phyloP scores from a whole-genome alignment of 2,888 invertebrate genomes.

The Sthenelais limicola region DNA sequence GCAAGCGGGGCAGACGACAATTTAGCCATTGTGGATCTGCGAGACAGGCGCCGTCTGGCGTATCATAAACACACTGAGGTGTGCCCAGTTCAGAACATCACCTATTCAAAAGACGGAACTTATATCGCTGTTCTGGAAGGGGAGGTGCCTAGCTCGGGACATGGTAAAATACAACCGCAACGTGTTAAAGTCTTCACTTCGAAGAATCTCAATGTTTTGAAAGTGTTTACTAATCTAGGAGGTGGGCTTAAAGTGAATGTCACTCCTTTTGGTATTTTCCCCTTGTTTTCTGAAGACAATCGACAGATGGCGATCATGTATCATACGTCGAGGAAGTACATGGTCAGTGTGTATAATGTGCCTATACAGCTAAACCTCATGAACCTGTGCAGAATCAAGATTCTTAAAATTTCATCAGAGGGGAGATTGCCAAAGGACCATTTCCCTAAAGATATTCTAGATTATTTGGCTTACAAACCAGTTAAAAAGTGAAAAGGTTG shows the following conservation, averaged over 20 bases:
- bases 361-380: constrained; percentile 5
- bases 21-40: not conserved
- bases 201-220: not conserved
- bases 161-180: not conserved
- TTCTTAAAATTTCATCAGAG: not conserved
- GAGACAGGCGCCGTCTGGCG: not conserved
- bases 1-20: not conserved
- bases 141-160: not conserved
- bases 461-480: not conserved
- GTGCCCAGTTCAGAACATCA: constrained; percentile 7
- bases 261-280: constrained; percentile 27
- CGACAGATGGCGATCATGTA: constrained; percentile 28
- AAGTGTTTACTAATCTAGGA: not conserved
- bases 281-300: constrained; percentile 18
- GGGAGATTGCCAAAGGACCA: not conserved
- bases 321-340: not conserved
- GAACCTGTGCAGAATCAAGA: constrained; percentile 22
- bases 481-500: too few species aligned
- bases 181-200: constrained; percentile 4
- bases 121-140: constrained; percentile 4
- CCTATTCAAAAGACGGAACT: constrained; percentile 10
- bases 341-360: constrained; percentile 13
- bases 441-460: not conserved
- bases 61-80: too few species aligned
- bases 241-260: not conserved